A percentile compares a stretch with the other conserved stretches of the same genome.
phyloP scores from a whole-genome alignment of 2,113 vertebrate species.

The Apeltes quadracus region DNA sequence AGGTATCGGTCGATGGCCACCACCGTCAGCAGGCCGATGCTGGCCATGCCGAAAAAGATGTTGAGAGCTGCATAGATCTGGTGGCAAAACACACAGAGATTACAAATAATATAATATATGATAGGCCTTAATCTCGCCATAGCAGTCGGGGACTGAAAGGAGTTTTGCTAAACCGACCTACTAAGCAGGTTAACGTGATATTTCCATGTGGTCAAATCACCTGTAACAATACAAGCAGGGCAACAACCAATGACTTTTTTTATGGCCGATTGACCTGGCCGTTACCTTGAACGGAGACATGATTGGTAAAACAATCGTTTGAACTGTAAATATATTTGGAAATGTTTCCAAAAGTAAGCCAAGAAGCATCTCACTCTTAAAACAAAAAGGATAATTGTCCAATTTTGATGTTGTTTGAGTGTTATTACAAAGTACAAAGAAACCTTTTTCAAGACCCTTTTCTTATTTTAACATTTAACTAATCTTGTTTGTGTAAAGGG shows the following conservation, averaged over 20 bases:
- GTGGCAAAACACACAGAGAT: conserved; percentile 45
- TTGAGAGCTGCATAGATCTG: conserved; percentile 97
- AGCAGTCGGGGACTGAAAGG: not conserved
- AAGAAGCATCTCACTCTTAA: too few species aligned
- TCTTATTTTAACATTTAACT: not conserved
- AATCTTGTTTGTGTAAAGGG: not conserved
- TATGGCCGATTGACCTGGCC: not conserved
- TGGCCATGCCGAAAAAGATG: conserved; percentile 99
- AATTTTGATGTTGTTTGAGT: not conserved
- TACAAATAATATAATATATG: not conserved
- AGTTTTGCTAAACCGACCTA: not conserved
- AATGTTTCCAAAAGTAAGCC: not conserved
- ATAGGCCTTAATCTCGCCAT: not conserved
- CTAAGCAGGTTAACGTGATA: not conserved
- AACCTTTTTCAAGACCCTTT: not conserved
- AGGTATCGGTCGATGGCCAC: conserved; percentile 94
- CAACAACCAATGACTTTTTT: not conserved
- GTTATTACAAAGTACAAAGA: too few species aligned
- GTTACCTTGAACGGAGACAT: not conserved
- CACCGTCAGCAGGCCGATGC: conserved; percentile 94
- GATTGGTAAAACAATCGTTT: not conserved
- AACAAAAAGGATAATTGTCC: too few species aligned
- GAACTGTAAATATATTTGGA: not conserved
- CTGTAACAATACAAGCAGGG: not conserved
- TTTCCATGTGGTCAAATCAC: not conserved